phyloP scores from a whole-genome alignment of 2,113 vertebrate genomes.

The Galbula dea region DNA sequence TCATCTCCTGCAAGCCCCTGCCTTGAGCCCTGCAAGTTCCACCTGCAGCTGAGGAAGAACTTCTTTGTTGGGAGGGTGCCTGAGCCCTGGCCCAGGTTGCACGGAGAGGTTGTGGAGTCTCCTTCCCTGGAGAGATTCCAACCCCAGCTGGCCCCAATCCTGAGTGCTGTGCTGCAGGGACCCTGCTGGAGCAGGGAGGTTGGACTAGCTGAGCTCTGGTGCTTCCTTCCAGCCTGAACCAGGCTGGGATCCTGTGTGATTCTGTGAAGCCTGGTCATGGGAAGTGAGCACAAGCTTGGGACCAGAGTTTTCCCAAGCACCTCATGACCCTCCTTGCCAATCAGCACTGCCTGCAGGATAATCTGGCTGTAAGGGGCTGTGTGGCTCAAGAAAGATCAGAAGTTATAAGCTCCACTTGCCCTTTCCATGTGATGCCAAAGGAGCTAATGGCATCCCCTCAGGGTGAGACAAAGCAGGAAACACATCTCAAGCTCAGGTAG shows the following conservation, averaged over 20 bases:
- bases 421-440: not conserved
- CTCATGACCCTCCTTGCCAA: rapidly evolving
- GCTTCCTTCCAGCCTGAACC: no score
- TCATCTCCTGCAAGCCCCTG: not conserved
- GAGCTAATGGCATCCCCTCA: not conserved
- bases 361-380: not conserved
- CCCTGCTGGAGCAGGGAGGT: no score
- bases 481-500: not conserved
- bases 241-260: no score
- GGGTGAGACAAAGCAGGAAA: conserved; percentile 1
- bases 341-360: not conserved
- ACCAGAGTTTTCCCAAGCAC: not conserved
- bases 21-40: no score
- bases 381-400: not conserved
- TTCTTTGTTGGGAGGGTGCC: no score
- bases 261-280: not conserved
- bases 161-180: no score
- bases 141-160: no score
- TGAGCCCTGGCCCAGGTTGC: no score
- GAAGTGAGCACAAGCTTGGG: not conserved
- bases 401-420: not conserved
- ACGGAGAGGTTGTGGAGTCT: no score
- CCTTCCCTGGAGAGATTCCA: no score
- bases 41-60: no score
- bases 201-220: no score